phyloP scores from a whole-genome alignment of 2,797 vertebrate genomes.

The Serranus cabrilla region DNA sequence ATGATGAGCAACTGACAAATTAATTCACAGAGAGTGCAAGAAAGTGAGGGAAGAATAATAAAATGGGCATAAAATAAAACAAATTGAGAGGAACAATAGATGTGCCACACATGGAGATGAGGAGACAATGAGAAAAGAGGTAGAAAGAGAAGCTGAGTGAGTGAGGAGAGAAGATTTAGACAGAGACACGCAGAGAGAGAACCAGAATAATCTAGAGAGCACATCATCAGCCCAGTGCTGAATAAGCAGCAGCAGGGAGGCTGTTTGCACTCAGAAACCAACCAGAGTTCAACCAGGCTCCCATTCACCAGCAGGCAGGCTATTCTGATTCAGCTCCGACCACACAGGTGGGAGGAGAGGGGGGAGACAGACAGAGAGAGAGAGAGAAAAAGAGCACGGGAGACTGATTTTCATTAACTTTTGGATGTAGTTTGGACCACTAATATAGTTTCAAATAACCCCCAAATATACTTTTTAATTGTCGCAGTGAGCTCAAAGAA shows the following conservation, averaged over 20 bases:
- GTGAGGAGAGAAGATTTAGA: background rate
- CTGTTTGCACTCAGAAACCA: slow-evolving; percentile 39
- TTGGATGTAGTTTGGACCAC: background rate
- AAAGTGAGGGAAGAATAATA: background rate
- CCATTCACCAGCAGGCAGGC: slow-evolving; percentile 44
- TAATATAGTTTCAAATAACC: background rate
- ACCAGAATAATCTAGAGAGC: slow-evolving; percentile 49
- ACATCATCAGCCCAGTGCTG: slow-evolving; percentile 53
- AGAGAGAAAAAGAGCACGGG: slow-evolving; percentile 2
- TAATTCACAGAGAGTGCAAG: background rate
- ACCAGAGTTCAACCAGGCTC: slow-evolving; percentile 43
- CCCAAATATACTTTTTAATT: background rate
- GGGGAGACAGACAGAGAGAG: background rate
- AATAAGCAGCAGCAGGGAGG: slow-evolving; percentile 56
- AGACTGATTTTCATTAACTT: slow-evolving; percentile 8
- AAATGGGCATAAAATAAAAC: too few species aligned
- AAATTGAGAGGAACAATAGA: background rate
- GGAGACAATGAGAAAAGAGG: background rate
- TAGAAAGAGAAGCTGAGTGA: background rate
- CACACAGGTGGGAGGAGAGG: slow-evolving; percentile 40
- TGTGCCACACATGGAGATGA: background rate
- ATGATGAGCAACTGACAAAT: background rate
- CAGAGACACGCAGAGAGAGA: slow-evolving; percentile 30
- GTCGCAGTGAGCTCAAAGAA: background rate
- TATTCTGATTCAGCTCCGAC: slow-evolving; percentile 57